Conservation (phyloP, 1,140 invertebrate species). For the Zaprionus taronus region DNA sequence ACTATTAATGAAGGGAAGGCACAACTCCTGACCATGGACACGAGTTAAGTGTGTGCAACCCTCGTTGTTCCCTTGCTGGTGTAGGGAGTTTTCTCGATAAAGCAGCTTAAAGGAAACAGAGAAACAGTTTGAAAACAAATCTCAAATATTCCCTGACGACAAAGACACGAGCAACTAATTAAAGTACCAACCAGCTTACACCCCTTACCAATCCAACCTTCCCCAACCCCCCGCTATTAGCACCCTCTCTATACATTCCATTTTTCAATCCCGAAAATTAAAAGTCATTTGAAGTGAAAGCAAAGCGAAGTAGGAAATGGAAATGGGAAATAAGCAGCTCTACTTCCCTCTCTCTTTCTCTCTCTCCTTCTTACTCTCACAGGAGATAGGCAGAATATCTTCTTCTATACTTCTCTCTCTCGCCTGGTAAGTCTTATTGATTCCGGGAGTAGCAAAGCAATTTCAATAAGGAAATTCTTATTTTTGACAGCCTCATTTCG, state of each 20-base stretch:
- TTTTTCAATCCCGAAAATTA: slow-evolving; percentile 18
- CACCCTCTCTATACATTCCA: background rate
- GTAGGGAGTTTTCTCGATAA: background rate
- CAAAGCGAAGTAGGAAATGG: slow-evolving; percentile 7
- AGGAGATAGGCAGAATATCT: too few relatives aligned
- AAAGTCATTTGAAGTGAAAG: slow-evolving; percentile 25
- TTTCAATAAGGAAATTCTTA: slow-evolving; percentile 64
- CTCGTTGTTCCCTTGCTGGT: background rate
- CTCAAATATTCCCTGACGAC: background rate
- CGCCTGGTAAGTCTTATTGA: slow-evolving; percentile 51
- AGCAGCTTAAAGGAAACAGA: slow-evolving; percentile 1
- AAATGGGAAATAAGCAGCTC: slow-evolving; percentile 34
- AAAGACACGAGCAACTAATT: slow-evolving; percentile 41
- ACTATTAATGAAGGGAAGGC: background rate
- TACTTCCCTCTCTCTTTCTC: background rate
- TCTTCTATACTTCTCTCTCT: too few relatives aligned
- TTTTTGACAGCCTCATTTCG: slow-evolving; percentile 63
- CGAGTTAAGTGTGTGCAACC: slow-evolving; percentile 4
- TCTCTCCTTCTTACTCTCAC: too few relatives aligned
- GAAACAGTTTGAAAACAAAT: slow-evolving; percentile 6
- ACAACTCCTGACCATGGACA: slow-evolving; percentile 33
- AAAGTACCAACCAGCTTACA: slow-evolving; percentile 14
- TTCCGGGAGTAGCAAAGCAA: slow-evolving; percentile 31
- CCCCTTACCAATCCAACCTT: background rate
- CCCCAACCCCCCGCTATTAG: background rate